phyloP scores from a whole-genome alignment of 2,113 vertebrate species.

The Bostrychus sinensis region DNA sequence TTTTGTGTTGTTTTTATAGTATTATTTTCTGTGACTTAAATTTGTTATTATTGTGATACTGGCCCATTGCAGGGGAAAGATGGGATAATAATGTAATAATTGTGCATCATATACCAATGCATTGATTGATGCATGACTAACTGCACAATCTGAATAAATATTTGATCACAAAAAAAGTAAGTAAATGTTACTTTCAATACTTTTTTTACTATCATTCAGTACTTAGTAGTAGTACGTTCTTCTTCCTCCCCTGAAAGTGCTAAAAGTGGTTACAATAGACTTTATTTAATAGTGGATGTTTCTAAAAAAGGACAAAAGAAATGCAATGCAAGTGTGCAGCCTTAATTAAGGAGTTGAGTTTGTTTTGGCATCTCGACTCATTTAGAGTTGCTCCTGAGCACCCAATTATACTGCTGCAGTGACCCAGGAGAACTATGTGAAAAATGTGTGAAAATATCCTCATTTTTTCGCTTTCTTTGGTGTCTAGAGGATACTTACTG shows the following conservation, averaged over 20 bases:
- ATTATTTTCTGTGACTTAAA: too few species aligned
- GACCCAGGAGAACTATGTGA: conserved; percentile 10
- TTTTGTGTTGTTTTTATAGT: too few species aligned
- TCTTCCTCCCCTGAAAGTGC: neutral
- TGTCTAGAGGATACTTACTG: neutral
- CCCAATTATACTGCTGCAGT: conserved; percentile 23
- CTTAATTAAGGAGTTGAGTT: conserved; percentile 29
- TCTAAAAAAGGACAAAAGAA: conserved; percentile 41
- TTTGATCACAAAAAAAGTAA: too few species aligned
- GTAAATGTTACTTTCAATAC: too few species aligned
- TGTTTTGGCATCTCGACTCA: conserved; percentile 29
- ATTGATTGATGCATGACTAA: too few species aligned
- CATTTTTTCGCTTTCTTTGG: neutral
- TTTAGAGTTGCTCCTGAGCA: conserved; percentile 36
- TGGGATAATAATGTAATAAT: too few species aligned
- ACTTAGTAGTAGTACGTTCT: too few species aligned
- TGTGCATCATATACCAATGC: too few species aligned
- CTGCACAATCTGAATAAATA: too few species aligned
- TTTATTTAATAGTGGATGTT: conserved; percentile 26
- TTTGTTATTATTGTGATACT: too few species aligned
- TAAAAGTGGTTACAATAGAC: conserved; percentile 10
- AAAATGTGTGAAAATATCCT: neutral
- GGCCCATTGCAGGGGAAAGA: too few species aligned
- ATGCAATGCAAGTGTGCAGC: conserved; percentile 19
- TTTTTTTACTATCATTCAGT: too few species aligned